Evolutionary conservation across 2,113 vertebrate species (phyloP), one percentile per base, ranked within the genome.

Genomic region (Zeus faber): DNA sequence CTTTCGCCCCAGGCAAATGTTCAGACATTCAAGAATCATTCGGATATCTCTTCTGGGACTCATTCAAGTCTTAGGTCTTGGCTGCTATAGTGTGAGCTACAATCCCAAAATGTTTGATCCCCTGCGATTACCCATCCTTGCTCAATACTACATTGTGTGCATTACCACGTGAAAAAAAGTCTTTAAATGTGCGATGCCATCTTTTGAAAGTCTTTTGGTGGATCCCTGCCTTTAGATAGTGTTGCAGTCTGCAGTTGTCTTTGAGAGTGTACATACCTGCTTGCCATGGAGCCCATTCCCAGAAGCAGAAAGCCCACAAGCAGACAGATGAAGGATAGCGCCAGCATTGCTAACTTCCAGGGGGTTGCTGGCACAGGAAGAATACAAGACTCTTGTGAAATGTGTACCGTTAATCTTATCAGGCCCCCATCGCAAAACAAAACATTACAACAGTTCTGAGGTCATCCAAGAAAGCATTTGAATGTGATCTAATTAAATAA

Each of bases 271-370:
- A 67, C 89, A 82, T 74, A 98, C 96, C 90, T 95, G 82, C 90
- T 96, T 26, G 78, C 80, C 76, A 81, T 76, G 51, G 90, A 27
- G 54, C 85, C 93, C 59, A 90, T 80, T 48, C 70, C 76, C 56
- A 97, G 60, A 57, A 99, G 88, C 53, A 90, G 1, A 1, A 91
- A 78, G 3, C 94, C 93, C 49, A 93, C 49, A 9, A 86, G 54
- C 1, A 92, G 65, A 47, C 84, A 87, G 1, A 81, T 1, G 0
- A 81, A 77, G 0, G 89, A 79, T 50, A 95, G 67, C 0, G 10
- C 89, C 6, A 97, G 85, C 21, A 95, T 50, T 0, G 88, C 88
- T 37, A 89, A 92, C 50, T 87, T 93, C 95, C 95, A 97, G 0
- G 68, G 43, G 2, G 88, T 80, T 0, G 87, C 95, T 97, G 80